Percentiles rank a stretch among this genome's conserved stretches.
These are phyloP conservation scores for Archips xylosteana DNA, from an alignment of 2,888 invertebrate genomes.

Conservation along the genomic window DNA sequence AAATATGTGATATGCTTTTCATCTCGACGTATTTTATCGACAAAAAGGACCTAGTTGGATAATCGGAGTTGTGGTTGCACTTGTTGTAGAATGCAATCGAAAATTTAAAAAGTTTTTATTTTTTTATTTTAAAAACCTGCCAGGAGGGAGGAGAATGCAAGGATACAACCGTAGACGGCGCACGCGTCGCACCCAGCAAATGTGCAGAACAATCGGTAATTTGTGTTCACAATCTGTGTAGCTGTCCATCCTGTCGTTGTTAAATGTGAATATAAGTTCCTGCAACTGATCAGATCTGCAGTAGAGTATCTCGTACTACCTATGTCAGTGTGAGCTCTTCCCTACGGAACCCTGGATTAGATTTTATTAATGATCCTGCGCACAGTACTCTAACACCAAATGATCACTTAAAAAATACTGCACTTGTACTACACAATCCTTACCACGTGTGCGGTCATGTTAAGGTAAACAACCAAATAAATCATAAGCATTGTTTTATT, in stretches of 20 bases:
- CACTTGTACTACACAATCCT: too few relatives aligned
- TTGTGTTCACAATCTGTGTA: constrained; percentile 5
- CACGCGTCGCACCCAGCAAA: not conserved
- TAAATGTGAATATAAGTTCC: not conserved
- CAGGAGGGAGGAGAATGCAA: constrained; percentile 8
- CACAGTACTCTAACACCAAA: too few relatives aligned
- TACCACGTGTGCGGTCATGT: too few relatives aligned
- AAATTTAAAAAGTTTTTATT: not conserved
- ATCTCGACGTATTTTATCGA: too few relatives aligned
- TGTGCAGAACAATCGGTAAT: constrained; percentile 1
- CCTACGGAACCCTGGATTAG: too few relatives aligned
- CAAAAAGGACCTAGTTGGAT: not conserved
- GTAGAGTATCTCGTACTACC: not conserved
- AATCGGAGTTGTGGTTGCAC: not conserved
- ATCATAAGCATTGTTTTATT: too few relatives aligned
- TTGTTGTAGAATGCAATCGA: not conserved
- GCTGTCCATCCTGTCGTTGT: not conserved
- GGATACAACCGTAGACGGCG: not conserved
- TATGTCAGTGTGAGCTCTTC: not conserved
- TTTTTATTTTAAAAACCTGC: constrained; percentile 1
- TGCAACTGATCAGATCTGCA: not conserved
- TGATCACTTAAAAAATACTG: too few relatives aligned
- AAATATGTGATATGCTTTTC: too few relatives aligned
- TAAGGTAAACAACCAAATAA: too few relatives aligned
- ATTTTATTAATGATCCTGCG: too few relatives aligned